Evolutionary conservation across 2,113 vertebrate genomes (phyloP), one percentile per base, ranked within the genome.

Genomic region (Isurus oxyrinchus): DNA sequence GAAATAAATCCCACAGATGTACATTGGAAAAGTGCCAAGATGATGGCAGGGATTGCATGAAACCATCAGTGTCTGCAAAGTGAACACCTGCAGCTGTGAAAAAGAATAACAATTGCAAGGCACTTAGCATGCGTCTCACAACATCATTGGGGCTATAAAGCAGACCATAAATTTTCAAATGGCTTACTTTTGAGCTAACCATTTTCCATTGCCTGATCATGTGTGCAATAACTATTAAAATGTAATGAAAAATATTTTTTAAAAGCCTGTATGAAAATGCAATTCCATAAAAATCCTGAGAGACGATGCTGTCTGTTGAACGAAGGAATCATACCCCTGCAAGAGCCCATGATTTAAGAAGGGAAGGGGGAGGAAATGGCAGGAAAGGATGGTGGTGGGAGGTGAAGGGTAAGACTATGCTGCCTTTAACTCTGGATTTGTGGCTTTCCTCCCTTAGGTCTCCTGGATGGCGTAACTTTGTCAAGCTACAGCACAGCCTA

Each of bases 161-260:
- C 67, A 76, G 94, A 95, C 94, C 66, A 72, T 95, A 69, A 76
- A 95, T 95, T 95, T 95, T 95, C 94, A 95, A 76, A 95, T 95
- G 66, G 67, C 66, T 72, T 72, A 72, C 94, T 95, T 95, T 95
- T 95, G 94, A 95, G 55, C 94, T 95, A 95, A 95, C 94, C 67
- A 95, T 95, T 95, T 95, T 95, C 94, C 94, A 95, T 95, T 95
- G 66, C 66, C 94, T 72, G 94, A 95, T 95, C 67, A 95, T 95
- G 67, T 69, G 94, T 95, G 67, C 94, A 95, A 95, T 95, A 95
- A 95, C 94, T 95, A 95, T 95, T 72, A 95, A 95, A 95, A 95
- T 95, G 94, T 72, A 95, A 76, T 95, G 94, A 95, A 49, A 94
- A 94, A 94, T 94, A 94, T 94, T 94, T 94, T 94, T 94, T 94